phyloP scores from a whole-genome alignment of 2,888 invertebrate genomes.

The Dromius quadrimaculatus region DNA sequence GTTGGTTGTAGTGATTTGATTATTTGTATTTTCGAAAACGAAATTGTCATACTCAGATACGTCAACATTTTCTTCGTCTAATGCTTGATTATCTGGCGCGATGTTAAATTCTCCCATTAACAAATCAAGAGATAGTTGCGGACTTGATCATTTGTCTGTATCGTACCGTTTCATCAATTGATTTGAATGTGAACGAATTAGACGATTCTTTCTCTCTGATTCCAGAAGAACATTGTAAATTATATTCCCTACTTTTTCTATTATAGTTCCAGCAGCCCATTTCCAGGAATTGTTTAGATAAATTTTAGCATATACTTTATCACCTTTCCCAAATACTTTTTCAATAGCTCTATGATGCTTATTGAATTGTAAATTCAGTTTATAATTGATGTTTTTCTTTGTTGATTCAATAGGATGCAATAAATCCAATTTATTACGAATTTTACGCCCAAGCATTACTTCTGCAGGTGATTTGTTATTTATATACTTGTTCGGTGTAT shows the following conservation, averaged over 20 bases:
- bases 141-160: background rate
- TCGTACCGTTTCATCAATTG: background rate
- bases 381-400: background rate
- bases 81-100: background rate
- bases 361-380: background rate
- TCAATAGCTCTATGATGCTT: background rate
- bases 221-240: constrained; percentile 3
- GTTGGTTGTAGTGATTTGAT: background rate
- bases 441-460: background rate
- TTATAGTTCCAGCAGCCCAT: background rate
- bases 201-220: background rate
- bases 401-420: background rate
- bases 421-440: background rate
- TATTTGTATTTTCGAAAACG: background rate
- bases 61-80: background rate
- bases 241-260: background rate
- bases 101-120: constrained; percentile 1
- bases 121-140: background rate
- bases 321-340: background rate
- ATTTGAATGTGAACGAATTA: background rate
- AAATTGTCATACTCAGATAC: background rate
- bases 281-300: background rate
- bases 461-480: background rate
- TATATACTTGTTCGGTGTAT: background rate
- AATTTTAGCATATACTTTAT: background rate